Percentiles rank a stretch among this genome's conserved stretches.
Conservation (phyloP, 2,797 vertebrate genomes). For the Hippoglossus hippoglossus region DNA sequence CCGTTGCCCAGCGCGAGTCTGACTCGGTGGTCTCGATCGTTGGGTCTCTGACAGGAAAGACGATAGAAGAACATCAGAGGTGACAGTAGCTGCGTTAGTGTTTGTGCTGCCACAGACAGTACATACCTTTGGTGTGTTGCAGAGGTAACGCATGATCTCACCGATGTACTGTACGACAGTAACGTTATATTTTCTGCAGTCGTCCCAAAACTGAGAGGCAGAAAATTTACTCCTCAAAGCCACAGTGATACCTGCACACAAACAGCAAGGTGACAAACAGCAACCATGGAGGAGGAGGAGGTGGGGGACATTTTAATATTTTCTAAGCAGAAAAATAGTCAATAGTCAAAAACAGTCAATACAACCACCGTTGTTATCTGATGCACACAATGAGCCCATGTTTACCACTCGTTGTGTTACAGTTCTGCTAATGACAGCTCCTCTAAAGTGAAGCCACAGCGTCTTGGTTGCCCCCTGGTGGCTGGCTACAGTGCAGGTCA, state of each 20-base stretch:
- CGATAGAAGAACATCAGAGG: not conserved
- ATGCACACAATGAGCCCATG: too few species aligned
- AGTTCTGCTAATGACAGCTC: too few species aligned
- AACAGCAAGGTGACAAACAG: not conserved
- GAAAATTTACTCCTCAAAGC: slow-evolving; percentile 87
- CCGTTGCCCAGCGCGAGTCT: slow-evolving; percentile 87
- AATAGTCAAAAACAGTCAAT: too few species aligned
- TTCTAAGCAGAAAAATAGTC: too few species aligned
- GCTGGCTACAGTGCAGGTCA: too few species aligned
- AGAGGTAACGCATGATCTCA: slow-evolving; percentile 88
- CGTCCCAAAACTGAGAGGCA: slow-evolving; percentile 88
- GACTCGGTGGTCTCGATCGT: slow-evolving; percentile 84
- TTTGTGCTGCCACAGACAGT: not conserved
- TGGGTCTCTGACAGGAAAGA: slow-evolving; percentile 75
- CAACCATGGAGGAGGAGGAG: not conserved
- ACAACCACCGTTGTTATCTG: too few species aligned
- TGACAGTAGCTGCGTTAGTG: not conserved
- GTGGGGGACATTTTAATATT: too few species aligned
- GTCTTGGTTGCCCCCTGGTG: too few species aligned
- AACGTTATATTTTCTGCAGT: slow-evolving; percentile 88
- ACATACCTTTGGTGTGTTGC: slow-evolving; percentile 84
- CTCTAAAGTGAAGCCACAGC: too few species aligned
- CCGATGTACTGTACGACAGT: slow-evolving; percentile 90
- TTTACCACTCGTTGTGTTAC: too few species aligned
- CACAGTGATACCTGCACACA: slow-evolving; percentile 74